Evolutionary conservation across 2,113 vertebrate species (phyloP).

Genomic region (Erythrolamprus reginae): DNA sequence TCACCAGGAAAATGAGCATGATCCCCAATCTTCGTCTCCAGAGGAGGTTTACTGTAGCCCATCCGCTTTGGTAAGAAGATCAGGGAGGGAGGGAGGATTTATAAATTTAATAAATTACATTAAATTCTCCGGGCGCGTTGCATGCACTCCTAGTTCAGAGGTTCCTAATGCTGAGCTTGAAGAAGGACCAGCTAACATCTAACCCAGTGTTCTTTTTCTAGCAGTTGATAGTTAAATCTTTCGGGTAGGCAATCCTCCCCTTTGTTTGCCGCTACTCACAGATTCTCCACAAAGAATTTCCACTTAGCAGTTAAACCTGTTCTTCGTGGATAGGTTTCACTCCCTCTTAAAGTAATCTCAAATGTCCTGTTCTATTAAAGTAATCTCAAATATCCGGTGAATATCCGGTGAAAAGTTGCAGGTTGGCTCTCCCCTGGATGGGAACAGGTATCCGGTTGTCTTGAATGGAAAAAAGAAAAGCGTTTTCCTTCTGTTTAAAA

Average conservation of each 20-base stretch:
- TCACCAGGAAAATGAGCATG: conserved; percentile 82
- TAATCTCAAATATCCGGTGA: not conserved
- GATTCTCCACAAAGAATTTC: not conserved
- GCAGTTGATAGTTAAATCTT: not conserved
- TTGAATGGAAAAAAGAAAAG: not conserved
- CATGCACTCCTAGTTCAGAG: not conserved
- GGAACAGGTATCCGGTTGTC: not conserved
- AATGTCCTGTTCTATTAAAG: not conserved
- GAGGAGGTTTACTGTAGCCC: conserved; percentile 90
- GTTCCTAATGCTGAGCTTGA: not conserved
- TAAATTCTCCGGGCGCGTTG: not conserved
- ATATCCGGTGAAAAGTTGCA: not conserved
- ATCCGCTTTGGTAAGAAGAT: conserved; percentile 82
- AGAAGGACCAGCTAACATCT: not conserved
- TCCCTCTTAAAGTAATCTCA: not conserved
- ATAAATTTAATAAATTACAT: no score
- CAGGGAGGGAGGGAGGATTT: not conserved
- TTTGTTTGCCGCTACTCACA: not conserved
- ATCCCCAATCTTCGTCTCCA: conserved; percentile 83
- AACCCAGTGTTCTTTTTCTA: not conserved
- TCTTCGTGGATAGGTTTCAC: not conserved
- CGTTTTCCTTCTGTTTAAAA: not conserved
- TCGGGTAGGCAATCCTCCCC: not conserved
- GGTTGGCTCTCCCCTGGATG: not conserved
- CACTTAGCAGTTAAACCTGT: not conserved